Conservation (phyloP, 2,113 vertebrate species). For the Toxostoma redivivum region DNA sequence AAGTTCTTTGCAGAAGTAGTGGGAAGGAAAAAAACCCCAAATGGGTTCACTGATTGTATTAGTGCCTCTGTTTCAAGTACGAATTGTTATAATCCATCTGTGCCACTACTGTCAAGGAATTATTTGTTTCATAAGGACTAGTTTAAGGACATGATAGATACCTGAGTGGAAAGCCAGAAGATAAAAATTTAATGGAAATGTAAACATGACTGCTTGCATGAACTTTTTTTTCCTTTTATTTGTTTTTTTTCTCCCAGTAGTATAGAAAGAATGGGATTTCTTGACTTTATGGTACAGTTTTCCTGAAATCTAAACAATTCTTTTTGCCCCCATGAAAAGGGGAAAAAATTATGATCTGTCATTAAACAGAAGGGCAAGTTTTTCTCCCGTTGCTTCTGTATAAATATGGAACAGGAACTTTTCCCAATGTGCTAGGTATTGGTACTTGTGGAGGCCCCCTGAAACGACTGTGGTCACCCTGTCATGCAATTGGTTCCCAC, state of each 20-base stretch:
- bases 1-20: background rate
- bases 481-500: background rate
- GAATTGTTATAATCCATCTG: conserved; percentile 35
- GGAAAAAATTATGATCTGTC: background rate
- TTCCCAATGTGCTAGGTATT: accelerated
- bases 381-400: background rate
- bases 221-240: background rate
- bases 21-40: background rate
- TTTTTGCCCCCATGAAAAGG: background rate
- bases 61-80: conserved; percentile 8
- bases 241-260: background rate
- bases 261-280: background rate
- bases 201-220: background rate
- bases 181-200: background rate
- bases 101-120: background rate
- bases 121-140: background rate
- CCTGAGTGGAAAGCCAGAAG: background rate
- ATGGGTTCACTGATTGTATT: background rate
- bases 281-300: background rate
- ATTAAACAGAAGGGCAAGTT: background rate
- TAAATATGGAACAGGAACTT: background rate
- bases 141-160: background rate
- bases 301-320: background rate
- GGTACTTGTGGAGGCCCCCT: background rate
- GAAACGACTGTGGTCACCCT: background rate